Conservation (phyloP, 2,888 invertebrate genomes). For the Ophraella communa region DNA sequence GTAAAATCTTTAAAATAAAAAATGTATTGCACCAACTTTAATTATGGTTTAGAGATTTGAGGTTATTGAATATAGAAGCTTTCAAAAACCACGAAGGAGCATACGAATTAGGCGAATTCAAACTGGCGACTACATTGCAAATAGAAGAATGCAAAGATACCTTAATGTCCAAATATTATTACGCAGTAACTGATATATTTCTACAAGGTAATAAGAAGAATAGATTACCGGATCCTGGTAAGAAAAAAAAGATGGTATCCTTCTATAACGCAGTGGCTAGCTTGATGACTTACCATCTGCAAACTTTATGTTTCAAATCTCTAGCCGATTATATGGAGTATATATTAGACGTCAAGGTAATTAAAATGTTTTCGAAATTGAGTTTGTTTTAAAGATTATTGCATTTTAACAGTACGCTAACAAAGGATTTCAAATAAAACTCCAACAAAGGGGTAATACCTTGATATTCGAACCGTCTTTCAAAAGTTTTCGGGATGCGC, state of each 20-base stretch:
- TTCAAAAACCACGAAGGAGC: conserved; percentile 68
- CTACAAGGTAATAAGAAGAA: conserved; percentile 72
- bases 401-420: conserved; percentile 65
- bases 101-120: conserved; percentile 73
- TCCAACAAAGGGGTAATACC: conserved; percentile 66
- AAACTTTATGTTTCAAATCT: conserved; percentile 80
- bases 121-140: conserved; percentile 63
- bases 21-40: neutral
- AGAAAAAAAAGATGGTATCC: conserved; percentile 70
- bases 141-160: conserved; percentile 73
- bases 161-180: conserved; percentile 71
- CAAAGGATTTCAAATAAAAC: conserved; percentile 72
- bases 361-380: too few relatives aligned
- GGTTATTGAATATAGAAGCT: conserved; percentile 67
- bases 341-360: conserved; percentile 79
- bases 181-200: conserved; percentile 69
- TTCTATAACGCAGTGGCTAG: conserved; percentile 87
- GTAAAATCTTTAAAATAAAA: neutral
- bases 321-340: conserved; percentile 79
- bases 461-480: conserved; percentile 79
- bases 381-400: neutral
- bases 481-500: conserved; percentile 73
- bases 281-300: conserved; percentile 88
- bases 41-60: conserved; percentile 63
- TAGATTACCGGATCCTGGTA: conserved; percentile 71